Conservation (phyloP, 2,888 invertebrate species). For the Boloria selene region DNA sequence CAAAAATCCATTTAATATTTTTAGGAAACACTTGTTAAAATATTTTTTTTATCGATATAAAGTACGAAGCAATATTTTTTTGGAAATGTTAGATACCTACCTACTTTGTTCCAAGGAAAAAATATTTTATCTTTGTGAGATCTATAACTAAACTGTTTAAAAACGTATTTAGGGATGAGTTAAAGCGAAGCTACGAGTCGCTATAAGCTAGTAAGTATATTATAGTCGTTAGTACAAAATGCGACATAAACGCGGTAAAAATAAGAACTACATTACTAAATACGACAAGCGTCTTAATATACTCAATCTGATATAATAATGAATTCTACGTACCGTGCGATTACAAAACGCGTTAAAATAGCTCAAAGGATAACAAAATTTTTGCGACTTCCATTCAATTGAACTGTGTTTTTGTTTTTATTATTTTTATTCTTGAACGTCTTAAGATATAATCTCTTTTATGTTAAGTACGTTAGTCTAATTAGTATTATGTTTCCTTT, state of each 20-base stretch:
- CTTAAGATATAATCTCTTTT: background rate
- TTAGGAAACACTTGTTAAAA: too few relatives aligned
- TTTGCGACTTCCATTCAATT: constrained; percentile 17
- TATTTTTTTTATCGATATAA: too few relatives aligned
- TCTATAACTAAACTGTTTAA: too few relatives aligned
- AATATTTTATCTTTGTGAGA: too few relatives aligned
- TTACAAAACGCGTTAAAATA: constrained; percentile 19
- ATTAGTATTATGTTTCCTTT: too few relatives aligned
- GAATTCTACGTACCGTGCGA: constrained; percentile 21
- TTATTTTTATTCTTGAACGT: background rate
- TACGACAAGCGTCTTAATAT: constrained; percentile 9
- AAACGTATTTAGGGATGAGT: too few relatives aligned
- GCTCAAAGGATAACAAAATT: constrained; percentile 15
- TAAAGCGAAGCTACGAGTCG: too few relatives aligned
- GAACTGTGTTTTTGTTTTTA: constrained; percentile 10
- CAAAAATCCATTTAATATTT: too few relatives aligned
- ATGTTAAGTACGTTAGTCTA: too few relatives aligned
- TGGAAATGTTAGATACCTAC: too few relatives aligned
- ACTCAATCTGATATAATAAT: constrained; percentile 14
- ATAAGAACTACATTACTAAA: constrained; percentile 11
- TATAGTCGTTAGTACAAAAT: constrained; percentile 1
- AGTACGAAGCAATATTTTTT: too few relatives aligned
- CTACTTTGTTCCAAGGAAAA: too few relatives aligned
- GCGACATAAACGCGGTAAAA: background rate
- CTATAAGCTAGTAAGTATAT: background rate